These are phyloP conservation scores for Pseudococcus longispinus DNA, from an alignment of 2,888 invertebrate species.

Conservation along the genomic window DNA sequence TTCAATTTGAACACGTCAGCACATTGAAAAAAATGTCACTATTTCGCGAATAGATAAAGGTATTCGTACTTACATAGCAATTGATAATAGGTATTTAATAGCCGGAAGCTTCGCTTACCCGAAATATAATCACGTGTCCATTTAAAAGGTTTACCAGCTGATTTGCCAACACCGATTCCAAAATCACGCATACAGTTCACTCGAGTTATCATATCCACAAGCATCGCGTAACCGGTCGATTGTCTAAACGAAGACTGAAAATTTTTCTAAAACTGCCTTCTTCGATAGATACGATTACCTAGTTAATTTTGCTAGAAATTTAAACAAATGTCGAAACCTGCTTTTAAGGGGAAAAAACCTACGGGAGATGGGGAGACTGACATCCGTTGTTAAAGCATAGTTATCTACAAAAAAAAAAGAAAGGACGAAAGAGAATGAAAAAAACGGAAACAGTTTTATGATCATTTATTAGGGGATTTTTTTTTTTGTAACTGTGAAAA, in stretches of 20 bases:
- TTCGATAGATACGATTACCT: neutral
- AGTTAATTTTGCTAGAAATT: neutral
- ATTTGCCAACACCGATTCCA: neutral
- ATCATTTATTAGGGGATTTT: constrained; percentile 32
- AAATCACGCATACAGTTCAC: neutral
- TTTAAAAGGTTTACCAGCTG: neutral
- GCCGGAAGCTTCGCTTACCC: neutral
- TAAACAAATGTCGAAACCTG: neutral
- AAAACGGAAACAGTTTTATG: constrained; percentile 36
- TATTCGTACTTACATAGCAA: neutral
- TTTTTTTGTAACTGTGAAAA: constrained; percentile 18
- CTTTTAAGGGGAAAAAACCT: neutral
- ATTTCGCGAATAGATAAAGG: neutral
- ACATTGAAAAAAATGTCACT: too few relatives aligned
- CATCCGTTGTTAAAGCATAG: neutral
- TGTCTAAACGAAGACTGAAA: neutral
- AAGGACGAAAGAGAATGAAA: neutral
- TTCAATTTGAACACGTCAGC: too few relatives aligned
- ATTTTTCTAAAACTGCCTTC: neutral
- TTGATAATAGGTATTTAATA: too few relatives aligned
- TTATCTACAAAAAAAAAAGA: neutral
- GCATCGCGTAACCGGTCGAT: neutral
- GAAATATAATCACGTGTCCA: neutral
- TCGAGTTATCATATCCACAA: neutral
- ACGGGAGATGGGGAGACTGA: neutral